Evolutionary conservation across 1,140 invertebrate genomes (phyloP), one percentile per base, ranked within the genome.

Genomic region (Sitophilus oryzae): DNA sequence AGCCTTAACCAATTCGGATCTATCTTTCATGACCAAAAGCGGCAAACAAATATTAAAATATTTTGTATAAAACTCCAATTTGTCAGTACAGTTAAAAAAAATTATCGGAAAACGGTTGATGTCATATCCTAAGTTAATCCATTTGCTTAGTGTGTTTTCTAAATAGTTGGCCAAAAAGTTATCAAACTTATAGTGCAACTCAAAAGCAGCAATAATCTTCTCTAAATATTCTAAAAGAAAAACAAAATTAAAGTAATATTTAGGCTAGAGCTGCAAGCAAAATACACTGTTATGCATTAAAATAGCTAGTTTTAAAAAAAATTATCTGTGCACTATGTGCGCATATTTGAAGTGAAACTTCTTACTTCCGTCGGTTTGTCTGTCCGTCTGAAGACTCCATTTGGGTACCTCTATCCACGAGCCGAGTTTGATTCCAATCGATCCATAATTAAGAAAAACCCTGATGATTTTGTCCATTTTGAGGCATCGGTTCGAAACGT

Each of bases 151-250:
- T 2, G 60, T 46, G 50, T 60, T 52, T 19, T 71, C 68, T 1
- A 76, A 51, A 66, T 74, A 73, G 21, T 69, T 66, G 23, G 74
- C 67, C 2, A 77, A 34, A 10, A 76, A 64, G n/a, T 60, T 20
- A 19, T 56, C 16, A 8, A 40, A 22, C 8, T 23, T 18, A 19
- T 50, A 56, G n/a, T 50, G 34, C 2, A 25, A n/a, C 18, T 51
- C 10, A 2, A 50, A 38, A 23, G 34, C 11, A 15, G 8, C 10
- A 15, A 56, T 22, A 21, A 47, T 25, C n/a, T 41, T 49, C 11
- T 41, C 11, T 9, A 56, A 46, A 36, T 45, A 22, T 1, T 25
- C 55, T 50, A 41, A 1, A 44, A 57, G 19, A 46, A 45, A 35
- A 11, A 16, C 10, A 18, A 54, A 19, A 40, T 6, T 54, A 50